Conservation (phyloP, 2,113 vertebrate genomes). For the Apus apus region DNA sequence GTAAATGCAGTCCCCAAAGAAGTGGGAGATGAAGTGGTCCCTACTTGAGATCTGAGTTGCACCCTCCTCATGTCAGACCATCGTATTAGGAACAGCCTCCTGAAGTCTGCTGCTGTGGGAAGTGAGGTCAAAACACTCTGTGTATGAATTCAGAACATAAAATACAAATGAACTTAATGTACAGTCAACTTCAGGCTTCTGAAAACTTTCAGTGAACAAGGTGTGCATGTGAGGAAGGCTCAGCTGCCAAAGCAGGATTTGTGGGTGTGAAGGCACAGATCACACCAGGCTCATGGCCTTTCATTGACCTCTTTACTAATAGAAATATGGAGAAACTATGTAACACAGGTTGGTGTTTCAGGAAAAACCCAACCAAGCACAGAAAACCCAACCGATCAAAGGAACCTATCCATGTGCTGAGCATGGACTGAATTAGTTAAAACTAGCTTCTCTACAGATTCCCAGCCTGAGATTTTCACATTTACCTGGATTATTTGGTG, state of each 20-base stretch:
- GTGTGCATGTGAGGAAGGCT: background rate
- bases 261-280: background rate
- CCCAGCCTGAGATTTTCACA: background rate
- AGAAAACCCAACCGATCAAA: background rate
- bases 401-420: background rate
- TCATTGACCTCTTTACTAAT: background rate
- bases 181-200: background rate
- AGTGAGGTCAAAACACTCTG: rapidly evolving
- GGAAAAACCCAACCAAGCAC: background rate
- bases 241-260: background rate
- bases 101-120: background rate
- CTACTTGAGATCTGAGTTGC: background rate
- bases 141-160: background rate
- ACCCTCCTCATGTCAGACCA: rapidly evolving
- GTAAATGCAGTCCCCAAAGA: background rate
- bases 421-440: background rate
- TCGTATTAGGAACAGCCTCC: background rate
- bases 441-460: background rate
- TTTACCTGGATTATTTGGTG: background rate
- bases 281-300: background rate
- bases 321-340: background rate
- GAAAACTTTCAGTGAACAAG: background rate
- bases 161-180: background rate
- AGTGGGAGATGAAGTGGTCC: background rate
- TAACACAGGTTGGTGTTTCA: background rate